Percentiles rank a stretch among this genome's conserved stretches.
Evolutionary conservation across 1,140 invertebrate genomes (phyloP).

Genomic region (Drosophila tani): DNA sequence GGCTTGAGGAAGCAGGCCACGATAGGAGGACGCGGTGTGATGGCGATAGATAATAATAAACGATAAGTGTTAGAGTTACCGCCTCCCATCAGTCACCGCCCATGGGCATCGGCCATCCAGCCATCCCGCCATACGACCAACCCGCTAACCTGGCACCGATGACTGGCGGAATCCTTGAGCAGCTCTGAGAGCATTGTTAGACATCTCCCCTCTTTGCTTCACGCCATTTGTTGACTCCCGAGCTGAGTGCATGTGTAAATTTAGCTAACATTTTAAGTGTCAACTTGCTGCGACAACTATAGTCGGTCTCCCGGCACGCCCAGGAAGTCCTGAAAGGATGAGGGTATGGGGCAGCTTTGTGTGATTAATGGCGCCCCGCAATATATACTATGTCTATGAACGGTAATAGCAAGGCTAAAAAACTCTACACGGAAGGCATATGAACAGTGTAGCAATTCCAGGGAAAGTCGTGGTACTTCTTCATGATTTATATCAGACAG

Average conservation of each 20-base stretch:
- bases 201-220: conserved; percentile 12
- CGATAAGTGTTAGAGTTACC: conserved; percentile 80
- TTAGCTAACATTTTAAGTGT: conserved; percentile 80
- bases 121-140: not conserved
- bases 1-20: not conserved
- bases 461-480: not conserved
- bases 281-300: conserved; percentile 74
- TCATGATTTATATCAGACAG: conserved; percentile 19
- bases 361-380: conserved; percentile 67
- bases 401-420: conserved; percentile 3
- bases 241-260: conserved; percentile 79
- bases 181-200: conserved; percentile 47
- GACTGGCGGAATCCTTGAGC: conserved; percentile 29
- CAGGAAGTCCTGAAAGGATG: conserved; percentile 5
- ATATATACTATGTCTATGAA: conserved; percentile 23
- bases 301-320: conserved; percentile 27
- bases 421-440: not conserved
- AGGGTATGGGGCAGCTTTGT: conserved; percentile 6
- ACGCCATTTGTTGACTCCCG: conserved; percentile 53
- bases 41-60: conserved; percentile 77
- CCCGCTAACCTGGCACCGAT: conserved; percentile 1
- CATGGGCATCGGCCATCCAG: not conserved
- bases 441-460: not conserved
- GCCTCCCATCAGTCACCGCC: conserved; percentile 61
- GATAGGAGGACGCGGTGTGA: conserved; percentile 14